Evolutionary conservation across 2,797 vertebrate genomes (phyloP).

Genomic region (Telmatherina bonti): DNA sequence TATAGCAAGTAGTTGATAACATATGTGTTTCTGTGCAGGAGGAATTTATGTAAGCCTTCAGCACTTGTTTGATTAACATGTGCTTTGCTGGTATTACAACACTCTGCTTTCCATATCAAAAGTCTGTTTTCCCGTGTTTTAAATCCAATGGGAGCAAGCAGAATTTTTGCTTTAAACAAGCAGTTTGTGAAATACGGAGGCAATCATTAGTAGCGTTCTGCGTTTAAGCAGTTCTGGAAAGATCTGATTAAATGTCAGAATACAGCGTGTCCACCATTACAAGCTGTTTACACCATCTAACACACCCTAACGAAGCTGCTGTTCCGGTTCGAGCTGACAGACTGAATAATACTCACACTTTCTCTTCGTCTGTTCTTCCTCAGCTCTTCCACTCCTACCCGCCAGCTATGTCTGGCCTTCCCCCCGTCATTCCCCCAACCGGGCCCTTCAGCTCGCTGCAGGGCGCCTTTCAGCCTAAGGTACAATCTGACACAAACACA

Average conservation of each 20-base stretch:
- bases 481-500: slow-evolving; percentile 58
- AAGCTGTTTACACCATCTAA: slow-evolving; percentile 4
- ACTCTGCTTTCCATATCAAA: slow-evolving; percentile 60
- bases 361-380: slow-evolving; percentile 70
- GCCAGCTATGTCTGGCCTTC: slow-evolving; percentile 95
- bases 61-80: slow-evolving; percentile 43
- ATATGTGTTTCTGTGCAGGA: slow-evolving; percentile 34
- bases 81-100: slow-evolving; percentile 62
- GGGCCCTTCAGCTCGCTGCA: slow-evolving; percentile 97
- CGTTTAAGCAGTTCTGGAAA: not conserved
- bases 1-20: slow-evolving; percentile 28
- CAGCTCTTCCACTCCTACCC: slow-evolving; percentile 99
- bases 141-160: slow-evolving; percentile 36
- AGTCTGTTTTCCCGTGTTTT: slow-evolving; percentile 29
- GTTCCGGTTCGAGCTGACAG: not conserved
- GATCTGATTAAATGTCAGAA: slow-evolving; percentile 2
- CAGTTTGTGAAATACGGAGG: slow-evolving; percentile 37
- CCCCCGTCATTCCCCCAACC: slow-evolving; percentile 96
- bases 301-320: slow-evolving; percentile 1
- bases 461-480: slow-evolving; percentile 99
- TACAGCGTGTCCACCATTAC: not conserved
- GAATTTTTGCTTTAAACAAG: slow-evolving; percentile 27
- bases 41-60: slow-evolving; percentile 31
- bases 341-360: slow-evolving; percentile 31
- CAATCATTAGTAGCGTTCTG: slow-evolving; percentile 20